Evolutionary conservation across 2,888 invertebrate species (phyloP), one percentile per base, ranked within the genome.

Genomic region (Orthosia gothica): DNA sequence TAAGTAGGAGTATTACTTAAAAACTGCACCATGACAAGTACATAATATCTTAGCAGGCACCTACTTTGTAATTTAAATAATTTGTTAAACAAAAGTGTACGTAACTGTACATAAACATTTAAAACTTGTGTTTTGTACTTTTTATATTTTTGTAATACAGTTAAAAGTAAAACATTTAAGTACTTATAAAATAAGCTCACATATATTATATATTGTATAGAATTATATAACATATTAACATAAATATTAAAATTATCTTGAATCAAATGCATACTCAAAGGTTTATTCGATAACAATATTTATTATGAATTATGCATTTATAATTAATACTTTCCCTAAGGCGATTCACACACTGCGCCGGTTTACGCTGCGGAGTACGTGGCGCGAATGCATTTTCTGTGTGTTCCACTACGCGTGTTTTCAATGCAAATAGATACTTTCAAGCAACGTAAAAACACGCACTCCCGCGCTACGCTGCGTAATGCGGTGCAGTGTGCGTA

Each of bases 71-170:
- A 20, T 52, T 68, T 57, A 3, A n/a, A 20, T 45, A 18, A 47
- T 40, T 40, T 45, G 75, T 16, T 16, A 23, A 74, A 75, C 23
- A 40, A 54, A n/a, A 23, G 5, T 75, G 32, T 32, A 3, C 32
- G 18, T 12, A 18, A 40, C 23, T 16, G 7, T 70, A 71, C 57
- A 40, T 49, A 70, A 47, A 70, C 5, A 45, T 23, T 58, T 40
- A 40, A 70, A 49, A 47, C 1, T 16, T 67, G 49, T 45, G 1
- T 63, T 16, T 74, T 80, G 57, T 81, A 74, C 74, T 63, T 79
- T n/a, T 50, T 58, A 7, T 58, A 7, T 40, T 49, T 49, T n/a
- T 62, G 15, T 68, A 13, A 26, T 23, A 52, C 3, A 23, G 4
- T 62, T 61, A 20, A 61, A 79, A 70, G 55, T 61, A 20, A 61